phyloP scores from a whole-genome alignment of 2,888 invertebrate genomes.

The Morpho deidamia region DNA sequence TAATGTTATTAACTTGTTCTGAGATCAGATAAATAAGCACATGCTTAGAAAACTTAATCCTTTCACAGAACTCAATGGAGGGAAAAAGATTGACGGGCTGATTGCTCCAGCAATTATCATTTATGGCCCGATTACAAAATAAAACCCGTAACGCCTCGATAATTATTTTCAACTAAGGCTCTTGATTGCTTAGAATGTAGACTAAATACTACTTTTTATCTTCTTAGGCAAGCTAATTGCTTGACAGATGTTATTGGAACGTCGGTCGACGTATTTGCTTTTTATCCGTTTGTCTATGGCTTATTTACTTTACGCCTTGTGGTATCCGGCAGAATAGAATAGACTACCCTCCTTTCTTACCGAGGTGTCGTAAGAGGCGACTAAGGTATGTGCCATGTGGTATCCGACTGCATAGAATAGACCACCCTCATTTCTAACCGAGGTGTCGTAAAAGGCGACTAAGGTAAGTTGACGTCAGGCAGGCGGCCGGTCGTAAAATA shows the following conservation, averaged over 20 bases:
- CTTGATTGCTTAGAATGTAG: slow-evolving; percentile 42
- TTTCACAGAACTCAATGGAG: slow-evolving; percentile 4
- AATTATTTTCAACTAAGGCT: slow-evolving; percentile 33
- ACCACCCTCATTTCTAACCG: no score
- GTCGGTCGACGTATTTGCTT: slow-evolving; percentile 9
- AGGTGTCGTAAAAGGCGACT: no score
- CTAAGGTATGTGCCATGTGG: no score
- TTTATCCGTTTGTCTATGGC: slow-evolving; percentile 7
- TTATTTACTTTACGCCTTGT: no score
- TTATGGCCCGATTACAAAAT: slow-evolving; percentile 6
- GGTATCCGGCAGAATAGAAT: no score
- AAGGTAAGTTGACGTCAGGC: no score
- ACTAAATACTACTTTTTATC: slow-evolving; percentile 30
- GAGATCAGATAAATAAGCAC: neutral
- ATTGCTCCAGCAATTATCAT: slow-evolving; percentile 1
- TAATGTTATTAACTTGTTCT: neutral
- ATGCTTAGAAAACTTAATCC: neutral
- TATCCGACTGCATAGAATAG: no score
- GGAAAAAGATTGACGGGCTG: neutral
- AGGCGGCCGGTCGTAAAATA: no score
- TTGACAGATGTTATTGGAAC: slow-evolving; percentile 18
- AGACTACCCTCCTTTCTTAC: no score
- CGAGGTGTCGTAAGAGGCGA: no score
- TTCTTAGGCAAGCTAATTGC: slow-evolving; percentile 42
- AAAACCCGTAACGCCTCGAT: slow-evolving; percentile 16